Evolutionary conservation across 2,888 invertebrate genomes (phyloP).

Genomic region (Plagiodera versicolora): DNA sequence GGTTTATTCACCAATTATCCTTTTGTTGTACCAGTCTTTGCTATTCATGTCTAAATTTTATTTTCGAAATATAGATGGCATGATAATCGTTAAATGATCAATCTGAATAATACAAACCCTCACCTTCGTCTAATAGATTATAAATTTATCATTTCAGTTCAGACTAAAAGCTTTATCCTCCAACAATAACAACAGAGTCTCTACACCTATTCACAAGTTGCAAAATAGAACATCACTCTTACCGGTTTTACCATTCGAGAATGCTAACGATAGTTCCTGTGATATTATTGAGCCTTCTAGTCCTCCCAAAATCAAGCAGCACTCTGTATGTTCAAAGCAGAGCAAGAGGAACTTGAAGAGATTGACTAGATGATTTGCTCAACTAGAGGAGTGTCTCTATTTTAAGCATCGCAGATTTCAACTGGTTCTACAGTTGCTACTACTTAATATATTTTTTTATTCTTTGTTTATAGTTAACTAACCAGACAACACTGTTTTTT

Average conservation of each 20-base stretch:
- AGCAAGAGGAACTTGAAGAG: conserved; percentile 49
- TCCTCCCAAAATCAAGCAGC: conserved; percentile 43
- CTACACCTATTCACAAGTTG: conserved; percentile 4
- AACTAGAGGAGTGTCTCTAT: not conserved
- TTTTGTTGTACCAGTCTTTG: too few relatives aligned
- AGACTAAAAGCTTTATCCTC: conserved; percentile 17
- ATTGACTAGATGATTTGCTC: conserved; percentile 37
- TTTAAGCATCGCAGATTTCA: not conserved
- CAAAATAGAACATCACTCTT: conserved; percentile 23
- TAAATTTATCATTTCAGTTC: conserved; percentile 11
- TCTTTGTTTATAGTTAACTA: conserved; percentile 8
- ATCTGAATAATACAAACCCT: too few relatives aligned
- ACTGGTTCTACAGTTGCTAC: conserved; percentile 16
- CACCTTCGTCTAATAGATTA: not conserved
- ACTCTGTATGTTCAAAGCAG: conserved; percentile 45
- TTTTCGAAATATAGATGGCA: too few relatives aligned
- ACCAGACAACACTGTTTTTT: conserved; percentile 10
- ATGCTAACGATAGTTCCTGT: not conserved
- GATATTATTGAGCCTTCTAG: conserved; percentile 39
- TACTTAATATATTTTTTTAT: conserved; percentile 12
- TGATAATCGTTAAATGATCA: too few relatives aligned
- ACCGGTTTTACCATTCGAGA: conserved; percentile 29
- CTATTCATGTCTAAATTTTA: too few relatives aligned
- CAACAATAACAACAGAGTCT: conserved; percentile 12
- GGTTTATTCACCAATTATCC: too few relatives aligned